Evolutionary conservation across 1,140 invertebrate species (phyloP).

Genomic region (Ips nitidus): DNA sequence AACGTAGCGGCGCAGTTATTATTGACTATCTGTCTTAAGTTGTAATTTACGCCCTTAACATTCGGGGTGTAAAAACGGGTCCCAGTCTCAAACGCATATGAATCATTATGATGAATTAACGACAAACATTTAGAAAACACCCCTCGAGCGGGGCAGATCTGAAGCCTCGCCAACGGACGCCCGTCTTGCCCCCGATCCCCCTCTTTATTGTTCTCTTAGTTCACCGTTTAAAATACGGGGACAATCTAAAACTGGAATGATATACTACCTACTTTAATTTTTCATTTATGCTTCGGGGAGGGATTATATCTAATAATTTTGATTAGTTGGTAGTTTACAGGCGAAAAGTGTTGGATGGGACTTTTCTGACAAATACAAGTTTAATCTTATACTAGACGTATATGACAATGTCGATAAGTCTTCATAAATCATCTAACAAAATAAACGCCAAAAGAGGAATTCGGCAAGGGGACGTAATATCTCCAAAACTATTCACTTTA

Average conservation of each 20-base stretch:
- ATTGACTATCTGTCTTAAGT: conserved; percentile 55
- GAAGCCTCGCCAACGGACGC: conserved; percentile 16
- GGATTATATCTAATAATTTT: too few relatives aligned
- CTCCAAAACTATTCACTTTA: too few relatives aligned
- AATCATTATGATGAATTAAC: conserved; percentile 55
- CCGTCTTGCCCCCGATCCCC: conserved; percentile 7
- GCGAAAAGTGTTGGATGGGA: too few relatives aligned
- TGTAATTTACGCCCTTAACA: conserved; percentile 54
- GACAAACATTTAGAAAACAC: conserved; percentile 55
- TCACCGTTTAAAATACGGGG: conserved; percentile 2
- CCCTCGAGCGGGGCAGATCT: conserved; percentile 36
- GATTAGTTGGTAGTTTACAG: too few relatives aligned
- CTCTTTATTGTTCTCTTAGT: conserved; percentile 15
- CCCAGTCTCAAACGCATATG: conserved; percentile 53
- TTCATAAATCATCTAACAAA: too few relatives aligned
- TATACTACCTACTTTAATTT: background rate
- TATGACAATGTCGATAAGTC: too few relatives aligned
- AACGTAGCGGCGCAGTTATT: conserved; percentile 42
- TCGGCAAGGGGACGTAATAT: too few relatives aligned
- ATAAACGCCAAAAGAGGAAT: too few relatives aligned
- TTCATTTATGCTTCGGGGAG: background rate
- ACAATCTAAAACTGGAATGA: background rate
- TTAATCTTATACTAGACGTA: too few relatives aligned
- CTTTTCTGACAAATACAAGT: too few relatives aligned
- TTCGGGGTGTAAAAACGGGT: conserved; percentile 52